Evolutionary conservation across 2,797 vertebrate genomes (phyloP).

Genomic region (Paedocypris micromegethes): DNA sequence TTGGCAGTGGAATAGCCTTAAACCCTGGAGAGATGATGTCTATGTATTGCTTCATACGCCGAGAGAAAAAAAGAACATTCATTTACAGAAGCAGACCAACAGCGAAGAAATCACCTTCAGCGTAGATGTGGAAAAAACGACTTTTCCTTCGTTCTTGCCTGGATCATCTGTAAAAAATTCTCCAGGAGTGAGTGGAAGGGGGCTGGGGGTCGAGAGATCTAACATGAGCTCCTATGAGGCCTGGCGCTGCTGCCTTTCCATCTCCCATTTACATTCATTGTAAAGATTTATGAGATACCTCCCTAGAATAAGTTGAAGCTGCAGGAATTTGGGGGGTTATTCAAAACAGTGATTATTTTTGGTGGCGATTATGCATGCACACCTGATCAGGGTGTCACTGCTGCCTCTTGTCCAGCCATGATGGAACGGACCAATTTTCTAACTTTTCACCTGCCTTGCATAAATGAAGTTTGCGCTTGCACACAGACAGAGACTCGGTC

Average conservation of each 20-base stretch:
- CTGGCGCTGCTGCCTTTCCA: slow-evolving; percentile 68
- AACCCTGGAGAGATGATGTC: slow-evolving; percentile 22
- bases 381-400: slow-evolving; percentile 94
- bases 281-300: slow-evolving; percentile 96
- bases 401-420: slow-evolving; percentile 78
- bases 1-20: slow-evolving; percentile 12
- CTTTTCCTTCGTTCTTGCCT: slow-evolving; percentile 49
- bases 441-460: slow-evolving; percentile 85
- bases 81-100: slow-evolving; percentile 48
- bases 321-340: slow-evolving; percentile 87
- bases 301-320: slow-evolving; percentile 87
- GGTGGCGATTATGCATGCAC: slow-evolving; percentile 93
- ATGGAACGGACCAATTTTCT: slow-evolving; percentile 94
- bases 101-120: slow-evolving; percentile 46
- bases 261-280: slow-evolving; percentile 90
- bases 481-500: slow-evolving; percentile 28
- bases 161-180: slow-evolving; percentile 55
- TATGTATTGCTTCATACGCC: slow-evolving; percentile 25
- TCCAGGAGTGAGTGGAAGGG: slow-evolving; percentile 42
- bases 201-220: slow-evolving; percentile 42
- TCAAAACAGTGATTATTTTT: slow-evolving; percentile 96
- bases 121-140: slow-evolving; percentile 47
- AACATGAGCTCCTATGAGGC: slow-evolving; percentile 67
- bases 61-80: slow-evolving; percentile 38
- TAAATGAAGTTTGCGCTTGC: slow-evolving; percentile 66